Base-by-base conservation (phyloP, 2,113 vertebrate species). In the Sinosuthora webbiana region DNA sequence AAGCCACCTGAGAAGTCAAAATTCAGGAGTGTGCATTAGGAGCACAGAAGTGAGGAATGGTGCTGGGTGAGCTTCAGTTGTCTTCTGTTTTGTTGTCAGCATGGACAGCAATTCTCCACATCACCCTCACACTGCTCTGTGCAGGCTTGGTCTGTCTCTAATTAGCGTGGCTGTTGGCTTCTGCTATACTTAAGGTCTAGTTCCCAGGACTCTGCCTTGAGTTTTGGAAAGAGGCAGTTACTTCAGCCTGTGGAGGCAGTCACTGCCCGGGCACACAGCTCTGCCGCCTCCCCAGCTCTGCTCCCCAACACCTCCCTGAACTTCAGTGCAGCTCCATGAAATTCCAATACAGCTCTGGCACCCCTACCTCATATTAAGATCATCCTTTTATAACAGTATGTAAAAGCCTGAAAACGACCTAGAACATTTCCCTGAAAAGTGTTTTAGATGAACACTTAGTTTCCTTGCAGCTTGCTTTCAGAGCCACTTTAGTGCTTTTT, bases 41-140 rank as follows among this genome's bases (percentile, higher is more conserved):
- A 83, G 25, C 11, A 24, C 24, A n/a, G 42, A 86, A 55, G 6
- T 1, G 8, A 87, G 31, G 23, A 64, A 49, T 0, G 1, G 31
- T 55, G 6, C 11, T 74, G 1, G 1, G 25, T 81, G 81, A 82
- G 30, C n/a, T 75, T 59, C 45, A 35, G 19, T 6, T 1, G 1
- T n/a, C 14, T 23, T 84, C 47, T 82, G 56, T 77, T 74, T 74
- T 41, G 28, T 4, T 73, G 37, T 37, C 55, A 42, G 14, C 50
- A 15, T 0, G 1, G 31, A 10, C 19, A 37, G 28, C 28, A 39
- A 1, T 6, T 27, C 45, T 81, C 35, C 30, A 14, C 1, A 0
- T 23, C 0, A 0, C 0, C 0, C 57, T 45, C 35, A 27, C 27
- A 6, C 15, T 5, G 7, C 28, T 39, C 42, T 67, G 14, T 39